Percentiles rank a stretch among this genome's conserved stretches.
These are phyloP conservation scores for Rutilus rutilus DNA, from an alignment of 2,113 vertebrate genomes.

Conservation along the genomic window DNA sequence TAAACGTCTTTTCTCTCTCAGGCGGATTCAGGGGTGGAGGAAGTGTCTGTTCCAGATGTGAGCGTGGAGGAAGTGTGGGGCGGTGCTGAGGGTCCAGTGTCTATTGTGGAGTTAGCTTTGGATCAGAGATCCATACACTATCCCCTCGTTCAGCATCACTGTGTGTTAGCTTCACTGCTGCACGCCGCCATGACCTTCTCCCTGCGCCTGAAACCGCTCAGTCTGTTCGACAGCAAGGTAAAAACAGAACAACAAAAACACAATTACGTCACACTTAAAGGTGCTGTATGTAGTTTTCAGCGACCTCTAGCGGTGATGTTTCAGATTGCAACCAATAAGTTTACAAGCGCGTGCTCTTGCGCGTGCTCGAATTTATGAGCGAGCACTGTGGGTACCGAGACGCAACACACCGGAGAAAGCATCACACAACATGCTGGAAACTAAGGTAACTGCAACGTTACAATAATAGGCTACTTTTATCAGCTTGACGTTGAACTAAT, in stretches of 20 bases:
- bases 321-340: too few species aligned
- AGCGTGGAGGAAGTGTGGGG: conserved; percentile 90
- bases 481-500: too few species aligned
- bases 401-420: too few species aligned
- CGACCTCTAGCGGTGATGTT: too few species aligned
- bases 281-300: too few species aligned
- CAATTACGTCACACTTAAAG: too few species aligned
- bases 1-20: conserved; percentile 54
- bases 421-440: too few species aligned
- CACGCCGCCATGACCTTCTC: conserved; percentile 84
- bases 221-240: conserved; percentile 95
- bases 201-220: conserved; percentile 88
- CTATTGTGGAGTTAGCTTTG: conserved; percentile 90
- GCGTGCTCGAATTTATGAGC: too few species aligned
- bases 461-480: too few species aligned
- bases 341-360: too few species aligned
- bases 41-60: conserved; percentile 80
- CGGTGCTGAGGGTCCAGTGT: conserved; percentile 83
- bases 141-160: conserved; percentile 93
- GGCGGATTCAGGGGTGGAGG: conserved; percentile 87
- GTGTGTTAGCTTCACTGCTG: conserved; percentile 82
- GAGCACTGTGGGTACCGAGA: too few species aligned
- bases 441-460: too few species aligned
- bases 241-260: neutral
- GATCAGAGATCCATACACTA: conserved; percentile 92